A percentile compares a stretch with the other conserved stretches of the same genome.
phyloP scores from a whole-genome alignment of 2,888 invertebrate genomes.

The Craniophora ligustri region DNA sequence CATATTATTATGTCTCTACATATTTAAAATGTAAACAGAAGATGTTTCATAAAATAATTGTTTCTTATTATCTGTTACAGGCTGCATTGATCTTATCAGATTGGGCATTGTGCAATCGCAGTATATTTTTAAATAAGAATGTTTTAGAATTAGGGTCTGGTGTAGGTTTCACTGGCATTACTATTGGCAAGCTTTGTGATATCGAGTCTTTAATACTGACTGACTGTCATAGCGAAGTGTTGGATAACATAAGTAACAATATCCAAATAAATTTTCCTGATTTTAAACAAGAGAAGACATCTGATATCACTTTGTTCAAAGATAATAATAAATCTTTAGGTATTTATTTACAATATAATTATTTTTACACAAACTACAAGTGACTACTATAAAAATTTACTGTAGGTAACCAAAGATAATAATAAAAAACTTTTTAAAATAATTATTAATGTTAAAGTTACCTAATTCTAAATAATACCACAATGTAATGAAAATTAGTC shows the following conservation, averaged over 20 bases:
- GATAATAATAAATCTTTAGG: slow-evolving; percentile 58
- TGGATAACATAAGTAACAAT: slow-evolving; percentile 90
- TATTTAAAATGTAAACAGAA: not conserved
- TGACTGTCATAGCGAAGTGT: slow-evolving; percentile 91
- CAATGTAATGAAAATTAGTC: too few species aligned
- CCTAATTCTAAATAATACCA: too few species aligned
- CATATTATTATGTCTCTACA: too few species aligned
- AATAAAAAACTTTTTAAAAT: too few species aligned
- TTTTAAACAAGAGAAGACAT: slow-evolving; percentile 31
- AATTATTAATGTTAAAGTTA: too few species aligned
- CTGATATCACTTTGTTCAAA: slow-evolving; percentile 50
- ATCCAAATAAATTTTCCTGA: slow-evolving; percentile 88
- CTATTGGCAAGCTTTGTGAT: slow-evolving; percentile 86
- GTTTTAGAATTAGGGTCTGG: slow-evolving; percentile 94
- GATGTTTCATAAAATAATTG: not conserved
- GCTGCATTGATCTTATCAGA: slow-evolving; percentile 92
- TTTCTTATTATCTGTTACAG: slow-evolving; percentile 71
- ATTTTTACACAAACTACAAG: not conserved
- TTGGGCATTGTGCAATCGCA: slow-evolving; percentile 90
- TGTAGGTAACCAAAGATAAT: too few species aligned
- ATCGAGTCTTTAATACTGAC: slow-evolving; percentile 89
- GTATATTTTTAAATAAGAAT: slow-evolving; percentile 84
- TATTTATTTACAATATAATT: slow-evolving; percentile 36
- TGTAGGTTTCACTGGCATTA: slow-evolving; percentile 92
- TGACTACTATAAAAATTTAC: not conserved